These are phyloP conservation scores for Gymnodraco acuticeps DNA, from an alignment of 2,797 vertebrate species.

Conservation along the genomic window DNA sequence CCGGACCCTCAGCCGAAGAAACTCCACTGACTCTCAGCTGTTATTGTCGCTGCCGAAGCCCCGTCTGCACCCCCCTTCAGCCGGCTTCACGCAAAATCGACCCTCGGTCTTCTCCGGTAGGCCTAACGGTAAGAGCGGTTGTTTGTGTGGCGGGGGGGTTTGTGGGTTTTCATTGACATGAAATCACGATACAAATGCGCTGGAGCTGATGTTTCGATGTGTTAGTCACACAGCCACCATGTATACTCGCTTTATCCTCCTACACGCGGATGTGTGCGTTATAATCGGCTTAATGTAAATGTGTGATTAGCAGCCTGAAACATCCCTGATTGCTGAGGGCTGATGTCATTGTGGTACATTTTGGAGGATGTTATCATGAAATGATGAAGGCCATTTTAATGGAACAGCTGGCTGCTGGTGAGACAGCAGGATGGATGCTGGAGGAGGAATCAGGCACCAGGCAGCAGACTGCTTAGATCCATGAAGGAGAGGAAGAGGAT, in stretches of 20 bases:
- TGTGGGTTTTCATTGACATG: constrained; percentile 6
- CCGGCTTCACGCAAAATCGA: constrained; percentile 39
- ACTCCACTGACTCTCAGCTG: constrained; percentile 35
- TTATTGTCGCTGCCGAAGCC: constrained; percentile 5
- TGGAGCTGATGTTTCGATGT: neutral
- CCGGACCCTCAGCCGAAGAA: constrained; percentile 37
- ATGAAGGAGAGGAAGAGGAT: constrained; percentile 61
- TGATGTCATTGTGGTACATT: constrained; percentile 11
- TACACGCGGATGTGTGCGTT: neutral
- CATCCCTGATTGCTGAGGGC: neutral
- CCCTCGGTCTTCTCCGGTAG: constrained; percentile 47
- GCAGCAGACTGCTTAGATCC: constrained; percentile 65
- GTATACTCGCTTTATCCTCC: neutral
- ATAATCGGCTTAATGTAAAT: neutral
- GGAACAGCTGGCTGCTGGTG: constrained; percentile 42
- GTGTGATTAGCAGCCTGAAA: neutral
- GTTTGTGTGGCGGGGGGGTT: neutral
- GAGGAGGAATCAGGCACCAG: constrained; percentile 50
- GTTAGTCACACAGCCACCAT: neutral
- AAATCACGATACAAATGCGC: constrained; percentile 14
- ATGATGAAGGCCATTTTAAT: constrained; percentile 39
- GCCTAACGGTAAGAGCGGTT: constrained; percentile 67
- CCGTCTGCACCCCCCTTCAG: constrained; percentile 26
- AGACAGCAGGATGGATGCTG: constrained; percentile 61
- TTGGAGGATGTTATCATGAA: constrained; percentile 13